Base-by-base conservation (phyloP, 2,888 invertebrate species). In the Latheticus oryzae region DNA sequence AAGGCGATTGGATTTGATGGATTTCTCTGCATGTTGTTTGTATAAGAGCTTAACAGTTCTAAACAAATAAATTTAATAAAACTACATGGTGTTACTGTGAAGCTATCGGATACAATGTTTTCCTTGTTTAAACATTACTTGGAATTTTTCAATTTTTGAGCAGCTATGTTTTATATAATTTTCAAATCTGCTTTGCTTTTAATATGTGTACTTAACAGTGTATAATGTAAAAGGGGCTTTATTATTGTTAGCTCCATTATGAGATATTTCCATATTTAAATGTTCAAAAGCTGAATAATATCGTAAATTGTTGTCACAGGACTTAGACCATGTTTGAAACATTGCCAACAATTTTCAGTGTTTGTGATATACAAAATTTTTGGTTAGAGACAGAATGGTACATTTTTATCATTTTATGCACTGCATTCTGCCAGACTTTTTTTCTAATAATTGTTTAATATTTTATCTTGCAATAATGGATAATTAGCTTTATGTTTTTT, bases 361-460 rank as follows among this genome's bases (percentile, higher is more conserved):
- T 59, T 60, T 67, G 67, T 69, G 66, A 69, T 69, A 66, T 66
- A n/a, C 56, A 61, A 55, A 59, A 58, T 35, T 53, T 60, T 53
- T 28, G n/a, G 16, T 37, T 43, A 45, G 40, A 42, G n/a, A 28
- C 9, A 13, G 17, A 15, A 30, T 19, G 30, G 32, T 21, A 47
- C 24, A 24, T 8, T 47, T n/a, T n/a, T n/a, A 21, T 47, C 7
- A 42, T 15, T 42, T 42, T 35, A 23, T 33, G 35, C 26, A 45
- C 24, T 5, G 42, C 42, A 26, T 16, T 42, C 16, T 42, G 24
- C 24, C 35, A 40, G 15, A 13, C 23, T 48, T 35, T 12, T 24
- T 52, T 52, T 19, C 8, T 26, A 35, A 7, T 28, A 15, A 28
- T 43, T n/a, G 28, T 35, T 17, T 8, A 19, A 35, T 28, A 21